phyloP scores from a whole-genome alignment of 2,113 vertebrate genomes.

The Aegithalos caudatus region DNA sequence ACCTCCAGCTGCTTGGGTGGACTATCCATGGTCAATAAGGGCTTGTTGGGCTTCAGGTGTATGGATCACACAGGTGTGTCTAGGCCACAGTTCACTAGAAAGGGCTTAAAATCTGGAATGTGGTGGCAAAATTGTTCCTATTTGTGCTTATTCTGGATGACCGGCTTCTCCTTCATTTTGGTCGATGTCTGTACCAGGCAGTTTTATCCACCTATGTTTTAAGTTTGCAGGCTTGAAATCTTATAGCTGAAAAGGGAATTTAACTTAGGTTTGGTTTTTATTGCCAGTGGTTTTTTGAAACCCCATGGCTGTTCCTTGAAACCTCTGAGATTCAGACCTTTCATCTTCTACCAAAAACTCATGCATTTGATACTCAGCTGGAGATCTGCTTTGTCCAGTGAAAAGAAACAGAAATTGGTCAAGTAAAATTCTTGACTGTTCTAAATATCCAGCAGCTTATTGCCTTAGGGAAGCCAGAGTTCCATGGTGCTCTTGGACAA shows the following conservation, averaged over 20 bases:
- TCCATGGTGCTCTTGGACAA: not conserved
- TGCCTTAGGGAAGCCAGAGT: not conserved
- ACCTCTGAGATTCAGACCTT: not conserved
- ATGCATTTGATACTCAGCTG: not conserved
- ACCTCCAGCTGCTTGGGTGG: not conserved
- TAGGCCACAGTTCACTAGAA: not conserved
- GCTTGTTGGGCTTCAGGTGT: not conserved
- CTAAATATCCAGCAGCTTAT: not conserved
- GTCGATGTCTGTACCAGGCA: not conserved
- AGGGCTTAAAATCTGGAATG: not conserved
- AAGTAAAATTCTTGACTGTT: not conserved
- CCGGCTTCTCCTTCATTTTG: not conserved
- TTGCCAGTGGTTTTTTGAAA: not conserved
- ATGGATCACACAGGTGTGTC: not conserved
- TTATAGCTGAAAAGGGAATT: not conserved
- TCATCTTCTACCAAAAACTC: not conserved
- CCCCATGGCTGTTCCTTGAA: not conserved
- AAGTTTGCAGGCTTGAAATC: not conserved
- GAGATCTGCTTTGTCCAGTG: not conserved
- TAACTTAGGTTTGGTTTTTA: not conserved
- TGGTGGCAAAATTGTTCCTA: not conserved
- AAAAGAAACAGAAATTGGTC: not conserved
- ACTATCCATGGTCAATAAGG: not conserved
- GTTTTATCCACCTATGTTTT: not conserved
- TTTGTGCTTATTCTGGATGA: not conserved